A percentile compares a stretch with the other conserved stretches of the same genome.
phyloP scores from a whole-genome alignment of 35 echinoderm and acorn worm genomes.

The Acanthaster planci region DNA sequence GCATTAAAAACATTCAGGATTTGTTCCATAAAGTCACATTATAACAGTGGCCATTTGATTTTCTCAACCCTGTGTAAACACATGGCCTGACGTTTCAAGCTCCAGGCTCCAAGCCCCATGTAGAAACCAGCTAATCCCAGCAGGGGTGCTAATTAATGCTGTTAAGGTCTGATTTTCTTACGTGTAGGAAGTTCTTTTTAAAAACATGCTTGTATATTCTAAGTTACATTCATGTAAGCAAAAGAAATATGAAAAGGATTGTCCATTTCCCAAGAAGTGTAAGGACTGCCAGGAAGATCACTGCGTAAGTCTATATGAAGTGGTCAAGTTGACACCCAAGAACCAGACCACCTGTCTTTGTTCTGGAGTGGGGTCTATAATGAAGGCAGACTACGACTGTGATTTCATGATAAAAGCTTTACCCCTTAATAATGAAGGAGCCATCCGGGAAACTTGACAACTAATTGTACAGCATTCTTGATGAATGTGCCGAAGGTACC shows the following conservation, averaged over 20 bases:
- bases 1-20: too few relatives aligned
- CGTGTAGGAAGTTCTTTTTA: too few relatives aligned
- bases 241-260: not conserved
- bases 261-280: not conserved
- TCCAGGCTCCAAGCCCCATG: too few relatives aligned
- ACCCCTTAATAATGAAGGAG: too few relatives aligned
- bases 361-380: not conserved
- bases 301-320: not conserved
- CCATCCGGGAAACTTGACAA: not conserved
- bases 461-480: not conserved
- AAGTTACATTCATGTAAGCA: too few relatives aligned
- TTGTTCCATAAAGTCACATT: too few relatives aligned
- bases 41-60: too few relatives aligned
- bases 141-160: not conserved
- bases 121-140: too few relatives aligned
- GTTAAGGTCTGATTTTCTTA: too few relatives aligned
- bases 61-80: too few relatives aligned
- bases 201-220: too few relatives aligned
- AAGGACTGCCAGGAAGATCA: not conserved
- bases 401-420: slow-evolving; percentile 1
- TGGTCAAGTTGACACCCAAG: not conserved
- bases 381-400: not conserved
- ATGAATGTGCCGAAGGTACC: slow-evolving; percentile 20
- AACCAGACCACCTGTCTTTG: not conserved
- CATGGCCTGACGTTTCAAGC: too few relatives aligned